Conservation (phyloP, 2,888 invertebrate species). For the Drosophila mulleri region DNA sequence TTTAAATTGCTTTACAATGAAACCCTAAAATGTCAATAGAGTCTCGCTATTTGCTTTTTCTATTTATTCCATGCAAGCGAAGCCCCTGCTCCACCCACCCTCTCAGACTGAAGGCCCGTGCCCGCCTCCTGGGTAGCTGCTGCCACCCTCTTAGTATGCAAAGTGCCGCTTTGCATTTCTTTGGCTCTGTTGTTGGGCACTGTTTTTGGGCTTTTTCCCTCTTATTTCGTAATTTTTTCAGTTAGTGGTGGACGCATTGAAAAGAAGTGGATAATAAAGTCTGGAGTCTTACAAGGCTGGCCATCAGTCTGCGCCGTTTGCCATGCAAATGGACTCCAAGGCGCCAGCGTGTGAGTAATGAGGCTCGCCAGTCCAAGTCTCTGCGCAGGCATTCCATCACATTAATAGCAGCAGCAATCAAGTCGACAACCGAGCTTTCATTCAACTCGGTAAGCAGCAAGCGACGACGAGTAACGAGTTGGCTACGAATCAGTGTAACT, state of each 20-base stretch:
- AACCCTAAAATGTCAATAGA: conserved; percentile 79
- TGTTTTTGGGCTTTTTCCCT: conserved; percentile 51
- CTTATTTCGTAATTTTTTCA: conserved; percentile 27
- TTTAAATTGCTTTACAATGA: conserved; percentile 81
- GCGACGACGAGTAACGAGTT: neutral
- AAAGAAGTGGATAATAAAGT: conserved; percentile 65
- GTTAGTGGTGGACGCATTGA: conserved; percentile 48
- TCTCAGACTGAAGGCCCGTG: neutral
- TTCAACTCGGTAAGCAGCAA: neutral
- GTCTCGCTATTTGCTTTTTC: conserved; percentile 68
- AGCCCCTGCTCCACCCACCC: neutral
- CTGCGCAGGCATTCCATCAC: conserved; percentile 22
- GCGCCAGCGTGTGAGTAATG: conserved; percentile 61
- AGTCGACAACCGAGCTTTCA: conserved; percentile 5
- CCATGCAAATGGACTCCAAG: conserved; percentile 41
- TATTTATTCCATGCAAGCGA: conserved; percentile 49
- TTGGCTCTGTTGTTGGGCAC: conserved; percentile 19
- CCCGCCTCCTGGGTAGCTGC: neutral
- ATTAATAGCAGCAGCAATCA: conserved; percentile 4
- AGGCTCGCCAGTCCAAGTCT: conserved; percentile 27
- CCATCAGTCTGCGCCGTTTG: conserved; percentile 10
- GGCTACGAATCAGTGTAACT: neutral
- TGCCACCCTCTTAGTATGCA: conserved; percentile 68
- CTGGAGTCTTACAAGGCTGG: conserved; percentile 20
- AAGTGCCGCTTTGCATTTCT: conserved; percentile 64